Conservation (phyloP, 2,797 vertebrate genomes). For the Onychomys arenicola region DNA sequence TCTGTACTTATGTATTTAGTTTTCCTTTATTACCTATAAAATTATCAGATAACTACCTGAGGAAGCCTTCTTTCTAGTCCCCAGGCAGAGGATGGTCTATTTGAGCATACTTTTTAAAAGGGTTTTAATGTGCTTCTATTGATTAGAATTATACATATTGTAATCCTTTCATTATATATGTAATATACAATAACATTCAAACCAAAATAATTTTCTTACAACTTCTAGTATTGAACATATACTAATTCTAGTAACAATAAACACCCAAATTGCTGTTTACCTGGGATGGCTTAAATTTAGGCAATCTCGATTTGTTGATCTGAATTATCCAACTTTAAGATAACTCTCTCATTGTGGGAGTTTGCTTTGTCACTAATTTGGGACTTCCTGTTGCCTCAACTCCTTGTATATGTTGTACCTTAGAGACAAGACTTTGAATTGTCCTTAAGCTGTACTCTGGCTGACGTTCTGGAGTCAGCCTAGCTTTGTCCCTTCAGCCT, state of each 20-base stretch:
- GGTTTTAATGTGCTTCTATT: slow-evolving; percentile 55
- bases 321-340: slow-evolving; percentile 88
- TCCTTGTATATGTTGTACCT: slow-evolving; percentile 92
- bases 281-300: slow-evolving; percentile 52
- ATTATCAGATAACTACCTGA: neutral
- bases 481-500: slow-evolving; percentile 92
- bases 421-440: slow-evolving; percentile 86
- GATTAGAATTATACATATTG: slow-evolving; percentile 30
- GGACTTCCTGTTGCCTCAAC: slow-evolving; percentile 92
- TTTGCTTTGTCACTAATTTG: slow-evolving; percentile 91
- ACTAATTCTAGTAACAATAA: slow-evolving; percentile 56
- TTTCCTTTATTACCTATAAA: slow-evolving; percentile 37
- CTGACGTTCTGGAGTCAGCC: slow-evolving; percentile 95
- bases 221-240: slow-evolving; percentile 63
- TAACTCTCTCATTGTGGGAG: slow-evolving; percentile 92
- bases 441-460: slow-evolving; percentile 91
- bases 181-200: slow-evolving; percentile 58
- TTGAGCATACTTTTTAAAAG: neutral
- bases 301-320: slow-evolving; percentile 89
- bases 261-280: slow-evolving; percentile 40
- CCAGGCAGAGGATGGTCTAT: neutral
- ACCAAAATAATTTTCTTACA: slow-evolving; percentile 67
- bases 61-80: slow-evolving; percentile 8
- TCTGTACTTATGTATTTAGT: slow-evolving; percentile 11
- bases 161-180: slow-evolving; percentile 39